These are phyloP conservation scores for Gryllus bimaculatus DNA, from an alignment of 1,140 invertebrate genomes.

Conservation along the genomic window DNA sequence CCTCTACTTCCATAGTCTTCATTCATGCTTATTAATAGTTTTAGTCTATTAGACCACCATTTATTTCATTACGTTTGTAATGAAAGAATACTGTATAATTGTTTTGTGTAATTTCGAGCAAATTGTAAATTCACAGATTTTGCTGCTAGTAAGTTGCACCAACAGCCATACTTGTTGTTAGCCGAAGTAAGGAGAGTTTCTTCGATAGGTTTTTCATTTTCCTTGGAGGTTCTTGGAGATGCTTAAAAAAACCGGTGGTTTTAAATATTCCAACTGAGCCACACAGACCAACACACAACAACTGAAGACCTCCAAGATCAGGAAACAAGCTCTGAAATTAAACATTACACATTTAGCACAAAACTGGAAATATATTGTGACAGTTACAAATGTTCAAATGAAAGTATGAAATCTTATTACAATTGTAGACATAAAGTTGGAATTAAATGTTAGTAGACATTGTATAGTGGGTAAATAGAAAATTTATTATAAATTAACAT, in stretches of 20 bases:
- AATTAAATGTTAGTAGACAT: no score
- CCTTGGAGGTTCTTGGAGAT: slow-evolving; percentile 39
- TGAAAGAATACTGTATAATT: slow-evolving; percentile 45
- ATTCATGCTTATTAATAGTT: not conserved
- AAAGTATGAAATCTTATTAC: no score
- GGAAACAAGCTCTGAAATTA: slow-evolving; percentile 39
- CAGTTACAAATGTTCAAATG: no score
- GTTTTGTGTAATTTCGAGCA: slow-evolving; percentile 40
- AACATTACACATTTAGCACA: not conserved
- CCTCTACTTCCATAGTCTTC: not conserved
- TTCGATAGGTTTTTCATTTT: slow-evolving; percentile 30
- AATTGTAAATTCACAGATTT: slow-evolving; percentile 43
- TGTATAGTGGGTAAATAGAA: no score
- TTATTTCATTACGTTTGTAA: slow-evolving; percentile 28
- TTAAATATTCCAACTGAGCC: slow-evolving; percentile 83
- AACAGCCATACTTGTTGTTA: slow-evolving; percentile 55
- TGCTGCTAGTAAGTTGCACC: slow-evolving; percentile 68
- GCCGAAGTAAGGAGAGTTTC: slow-evolving; percentile 52
- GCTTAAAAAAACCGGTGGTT: slow-evolving; percentile 55
- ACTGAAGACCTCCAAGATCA: slow-evolving; percentile 56
- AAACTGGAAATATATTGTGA: no score
- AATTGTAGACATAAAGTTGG: no score
- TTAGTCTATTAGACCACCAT: not conserved
- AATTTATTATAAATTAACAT: not conserved
- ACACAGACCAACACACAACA: slow-evolving; percentile 94